Conservation (phyloP, 2,888 invertebrate genomes). For the Tanypteryx hageni region DNA sequence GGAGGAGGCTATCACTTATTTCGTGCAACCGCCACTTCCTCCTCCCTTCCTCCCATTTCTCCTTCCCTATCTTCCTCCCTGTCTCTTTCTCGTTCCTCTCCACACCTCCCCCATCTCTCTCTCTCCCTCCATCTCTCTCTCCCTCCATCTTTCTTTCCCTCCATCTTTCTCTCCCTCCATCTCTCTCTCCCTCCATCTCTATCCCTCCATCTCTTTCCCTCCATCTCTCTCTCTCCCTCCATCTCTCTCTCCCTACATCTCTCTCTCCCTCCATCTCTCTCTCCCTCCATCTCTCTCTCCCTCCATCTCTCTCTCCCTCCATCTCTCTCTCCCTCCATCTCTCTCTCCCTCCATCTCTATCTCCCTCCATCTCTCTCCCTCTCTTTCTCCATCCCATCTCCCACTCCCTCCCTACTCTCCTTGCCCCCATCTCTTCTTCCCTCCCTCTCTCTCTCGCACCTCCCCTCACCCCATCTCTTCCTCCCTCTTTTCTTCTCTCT, state of each 20-base stretch:
- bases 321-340: background rate
- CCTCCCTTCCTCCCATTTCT: too few relatives aligned
- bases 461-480: too few relatives aligned
- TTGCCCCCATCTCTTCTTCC: too few relatives aligned
- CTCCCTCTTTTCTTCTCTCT: background rate
- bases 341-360: background rate
- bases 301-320: background rate
- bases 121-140: too few relatives aligned
- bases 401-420: too few relatives aligned
- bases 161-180: background rate
- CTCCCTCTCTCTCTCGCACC: background rate
- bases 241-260: background rate
- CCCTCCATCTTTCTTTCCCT: background rate
- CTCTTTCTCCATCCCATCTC: background rate
- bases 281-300: background rate
- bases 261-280: background rate
- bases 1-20: too few relatives aligned
- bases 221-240: background rate
- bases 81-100: background rate
- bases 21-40: too few relatives aligned
- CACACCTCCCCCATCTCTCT: background rate
- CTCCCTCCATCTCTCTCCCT: background rate
- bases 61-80: background rate
- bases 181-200: background rate
- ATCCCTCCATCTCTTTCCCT: background rate